These are phyloP conservation scores for Galaxias olidus DNA, from an alignment of 2,797 vertebrate species.

Conservation along the genomic window DNA sequence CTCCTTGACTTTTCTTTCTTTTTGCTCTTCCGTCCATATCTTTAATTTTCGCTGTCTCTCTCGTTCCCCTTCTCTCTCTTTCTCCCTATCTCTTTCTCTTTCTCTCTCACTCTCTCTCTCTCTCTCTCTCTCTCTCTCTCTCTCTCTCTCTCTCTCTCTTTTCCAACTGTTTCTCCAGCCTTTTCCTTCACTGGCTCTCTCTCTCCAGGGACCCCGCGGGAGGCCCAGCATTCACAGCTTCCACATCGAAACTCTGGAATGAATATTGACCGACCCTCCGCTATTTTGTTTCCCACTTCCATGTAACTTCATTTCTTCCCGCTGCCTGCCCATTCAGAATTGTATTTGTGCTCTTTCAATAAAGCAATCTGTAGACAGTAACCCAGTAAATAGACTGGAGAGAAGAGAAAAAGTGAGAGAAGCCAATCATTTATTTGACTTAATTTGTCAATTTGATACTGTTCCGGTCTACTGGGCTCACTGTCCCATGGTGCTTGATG, in stretches of 20 bases:
- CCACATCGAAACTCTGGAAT: slow-evolving; percentile 1
- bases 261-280: neutral
- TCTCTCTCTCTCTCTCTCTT: neutral
- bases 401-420: neutral
- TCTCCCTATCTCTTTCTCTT: neutral
- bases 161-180: neutral
- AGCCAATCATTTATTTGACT: too few relatives aligned
- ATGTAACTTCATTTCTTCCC: neutral
- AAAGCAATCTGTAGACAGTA: neutral
- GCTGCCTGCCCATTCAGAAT: neutral
- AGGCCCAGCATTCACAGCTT: neutral
- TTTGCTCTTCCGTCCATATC: too few relatives aligned
- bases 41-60: too few relatives aligned
- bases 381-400: neutral
- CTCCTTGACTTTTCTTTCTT: too few relatives aligned
- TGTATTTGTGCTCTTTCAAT: neutral
- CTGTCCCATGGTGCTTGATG: neutral
- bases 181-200: neutral
- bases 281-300: neutral
- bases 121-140: slow-evolving; percentile 1
- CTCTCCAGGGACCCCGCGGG: neutral
- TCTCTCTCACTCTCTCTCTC: neutral
- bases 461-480: too few relatives aligned
- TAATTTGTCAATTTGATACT: too few relatives aligned
- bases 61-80: too few relatives aligned